Percentiles rank a stretch among this genome's conserved stretches.
Evolutionary conservation across 2,888 invertebrate species (phyloP).

Genomic region (Tetragnatha montana): DNA sequence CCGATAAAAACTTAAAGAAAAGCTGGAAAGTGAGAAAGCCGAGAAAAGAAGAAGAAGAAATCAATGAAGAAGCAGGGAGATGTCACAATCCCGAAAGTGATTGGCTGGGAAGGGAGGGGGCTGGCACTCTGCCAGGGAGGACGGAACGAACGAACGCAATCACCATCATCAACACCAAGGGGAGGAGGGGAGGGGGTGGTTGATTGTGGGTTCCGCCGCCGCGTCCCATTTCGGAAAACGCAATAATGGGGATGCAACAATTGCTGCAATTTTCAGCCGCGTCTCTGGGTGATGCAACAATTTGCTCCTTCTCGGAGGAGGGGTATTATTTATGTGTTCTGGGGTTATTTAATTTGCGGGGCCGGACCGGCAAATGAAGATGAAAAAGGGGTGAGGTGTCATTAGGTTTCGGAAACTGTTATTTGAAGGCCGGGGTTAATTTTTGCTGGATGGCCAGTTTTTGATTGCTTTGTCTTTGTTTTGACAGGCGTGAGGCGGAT

Average conservation of each 20-base stretch:
- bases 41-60: slow-evolving; percentile 38
- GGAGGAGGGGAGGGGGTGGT: slow-evolving; percentile 30
- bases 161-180: slow-evolving; percentile 30
- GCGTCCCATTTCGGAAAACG: background rate
- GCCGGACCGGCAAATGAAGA: slow-evolving; percentile 6
- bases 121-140: slow-evolving; percentile 23
- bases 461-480: background rate
- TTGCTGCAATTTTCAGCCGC: slow-evolving; percentile 51
- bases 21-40: background rate
- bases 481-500: background rate
- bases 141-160: slow-evolving; percentile 16
- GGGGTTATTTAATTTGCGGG: slow-evolving; percentile 37
- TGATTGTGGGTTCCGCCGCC: slow-evolving; percentile 35
- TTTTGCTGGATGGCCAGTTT: background rate
- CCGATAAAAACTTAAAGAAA: slow-evolving; percentile 45
- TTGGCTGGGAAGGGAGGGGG: slow-evolving; percentile 16
- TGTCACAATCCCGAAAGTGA: slow-evolving; percentile 54
- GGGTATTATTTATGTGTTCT: slow-evolving; percentile 12
- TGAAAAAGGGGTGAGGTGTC: slow-evolving; percentile 28
- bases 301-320: slow-evolving; percentile 13
- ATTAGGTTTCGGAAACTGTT: slow-evolving; percentile 23
- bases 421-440: background rate
- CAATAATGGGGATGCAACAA: slow-evolving; percentile 55
- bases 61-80: slow-evolving; percentile 51
- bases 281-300: slow-evolving; percentile 41